Evolutionary conservation across 2,888 invertebrate species (phyloP).

Genomic region (Cantharis flavilabris): DNA sequence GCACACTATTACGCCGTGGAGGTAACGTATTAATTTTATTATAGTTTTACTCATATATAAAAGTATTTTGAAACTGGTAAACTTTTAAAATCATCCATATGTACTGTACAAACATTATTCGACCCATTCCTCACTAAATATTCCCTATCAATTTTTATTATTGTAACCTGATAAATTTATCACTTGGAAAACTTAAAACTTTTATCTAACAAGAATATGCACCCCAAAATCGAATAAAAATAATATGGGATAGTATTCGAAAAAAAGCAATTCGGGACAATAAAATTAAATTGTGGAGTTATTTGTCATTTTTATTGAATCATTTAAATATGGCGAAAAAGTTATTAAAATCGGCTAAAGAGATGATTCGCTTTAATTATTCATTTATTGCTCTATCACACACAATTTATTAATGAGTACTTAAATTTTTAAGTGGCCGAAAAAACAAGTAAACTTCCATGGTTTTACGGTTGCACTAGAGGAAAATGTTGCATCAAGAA

Average conservation of each 20-base stretch:
- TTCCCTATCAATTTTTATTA: not conserved
- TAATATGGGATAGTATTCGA: not conserved
- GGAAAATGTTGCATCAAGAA: not conserved
- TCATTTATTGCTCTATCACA: too few species aligned
- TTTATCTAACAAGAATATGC: not conserved
- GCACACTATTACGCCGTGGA: not conserved
- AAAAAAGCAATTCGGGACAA: not conserved
- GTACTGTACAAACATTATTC: not conserved
- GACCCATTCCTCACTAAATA: not conserved
- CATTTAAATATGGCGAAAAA: not conserved
- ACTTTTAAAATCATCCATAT: not conserved
- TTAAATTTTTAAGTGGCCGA: not conserved
- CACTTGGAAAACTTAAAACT: not conserved
- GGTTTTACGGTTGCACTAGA: not conserved
- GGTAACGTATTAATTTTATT: not conserved
- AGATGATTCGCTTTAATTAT: too few species aligned
- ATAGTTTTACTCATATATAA: not conserved
- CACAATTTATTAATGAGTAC: not conserved
- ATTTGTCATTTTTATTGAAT: not conserved
- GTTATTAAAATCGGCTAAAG: not conserved
- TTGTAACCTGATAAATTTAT: not conserved
- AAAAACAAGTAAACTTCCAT: not conserved
- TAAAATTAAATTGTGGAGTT: not conserved
- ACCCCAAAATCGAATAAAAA: not conserved
- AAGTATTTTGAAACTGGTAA: not conserved